Conservation (phyloP, 2,113 vertebrate genomes). For the Crotalus helleri region DNA sequence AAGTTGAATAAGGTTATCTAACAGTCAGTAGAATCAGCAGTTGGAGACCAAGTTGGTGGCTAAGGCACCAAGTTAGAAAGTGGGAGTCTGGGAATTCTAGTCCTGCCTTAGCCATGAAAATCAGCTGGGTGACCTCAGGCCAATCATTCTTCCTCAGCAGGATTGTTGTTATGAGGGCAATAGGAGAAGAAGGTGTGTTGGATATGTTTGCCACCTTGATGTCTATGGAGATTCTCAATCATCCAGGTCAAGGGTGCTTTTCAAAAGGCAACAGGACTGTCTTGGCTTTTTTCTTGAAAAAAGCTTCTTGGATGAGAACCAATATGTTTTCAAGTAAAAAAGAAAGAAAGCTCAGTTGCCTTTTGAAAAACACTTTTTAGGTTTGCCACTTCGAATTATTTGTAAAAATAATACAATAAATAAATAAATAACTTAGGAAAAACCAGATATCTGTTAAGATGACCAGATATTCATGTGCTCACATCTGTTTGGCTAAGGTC, state of each 20-base stretch:
- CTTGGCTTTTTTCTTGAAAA: no score
- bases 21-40: not conserved
- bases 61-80: not conserved
- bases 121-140: not conserved
- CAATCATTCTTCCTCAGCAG: not conserved
- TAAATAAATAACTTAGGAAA: not conserved
- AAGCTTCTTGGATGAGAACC: not conserved
- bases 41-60: not conserved
- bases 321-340: not conserved
- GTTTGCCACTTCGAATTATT: not conserved
- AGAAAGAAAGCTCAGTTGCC: not conserved
- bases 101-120: not conserved
- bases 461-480: no score
- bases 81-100: not conserved
- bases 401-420: not conserved
- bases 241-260: not conserved
- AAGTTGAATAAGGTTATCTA: not conserved
- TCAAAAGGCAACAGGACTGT: not conserved
- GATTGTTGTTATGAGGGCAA: not conserved
- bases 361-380: not conserved
- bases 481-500: no score
- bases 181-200: not conserved
- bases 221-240: not conserved
- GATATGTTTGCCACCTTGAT: not conserved
- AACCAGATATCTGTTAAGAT: not conserved